Base-by-base conservation (phyloP, 2,797 vertebrate genomes). In the Peromyscus aztecus region DNA sequence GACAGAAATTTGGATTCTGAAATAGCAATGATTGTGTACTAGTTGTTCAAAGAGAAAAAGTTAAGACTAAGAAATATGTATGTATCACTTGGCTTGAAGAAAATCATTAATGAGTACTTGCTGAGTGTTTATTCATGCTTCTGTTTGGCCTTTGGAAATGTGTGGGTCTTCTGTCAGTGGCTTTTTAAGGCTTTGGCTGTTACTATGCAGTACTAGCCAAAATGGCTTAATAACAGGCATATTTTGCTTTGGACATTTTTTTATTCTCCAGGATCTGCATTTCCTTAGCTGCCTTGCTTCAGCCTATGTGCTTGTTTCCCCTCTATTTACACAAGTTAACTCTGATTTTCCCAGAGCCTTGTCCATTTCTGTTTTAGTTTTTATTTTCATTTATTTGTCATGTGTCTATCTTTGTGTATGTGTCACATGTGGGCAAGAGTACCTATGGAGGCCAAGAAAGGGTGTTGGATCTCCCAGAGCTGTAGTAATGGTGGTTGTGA, bases 1-100 rank as follows among this genome's bases (percentile, higher is more conserved):
- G 31, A 61, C 46, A 78, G 4, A 29, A 91, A 93, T 93, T 93
- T 96, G 46, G 17, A 82, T 92, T 94, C 55, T 94, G 34, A 85
- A 96, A 81, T 88, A 57, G 12, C 16, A 95, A 57, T 23, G 4
- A 92, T 21, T 88, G 6, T 89, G 31, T 89, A 82, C 34, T 84
- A 91, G 90, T 34, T 83, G 2, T 23, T 82, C 31, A 75, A 55
- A 90, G 9, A 86, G 21, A 89, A n/a, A 95, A 7, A 67, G 13
- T 85, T 27, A 94, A 73, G 2, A 75, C 12, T 57, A 43, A 94
- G 37, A 75, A 80, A 90, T n/a, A 87, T 52, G 2, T 12, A 89
- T 17, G 81, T 84, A 82, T 40, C 88, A 4, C 65, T 88, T 95
- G 34, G 19, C 29, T 94, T 95, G 1, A 57, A 77, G 31, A 87